Base-by-base conservation (phyloP, 2,113 vertebrate species). In the Pteruthius melanotis region DNA sequence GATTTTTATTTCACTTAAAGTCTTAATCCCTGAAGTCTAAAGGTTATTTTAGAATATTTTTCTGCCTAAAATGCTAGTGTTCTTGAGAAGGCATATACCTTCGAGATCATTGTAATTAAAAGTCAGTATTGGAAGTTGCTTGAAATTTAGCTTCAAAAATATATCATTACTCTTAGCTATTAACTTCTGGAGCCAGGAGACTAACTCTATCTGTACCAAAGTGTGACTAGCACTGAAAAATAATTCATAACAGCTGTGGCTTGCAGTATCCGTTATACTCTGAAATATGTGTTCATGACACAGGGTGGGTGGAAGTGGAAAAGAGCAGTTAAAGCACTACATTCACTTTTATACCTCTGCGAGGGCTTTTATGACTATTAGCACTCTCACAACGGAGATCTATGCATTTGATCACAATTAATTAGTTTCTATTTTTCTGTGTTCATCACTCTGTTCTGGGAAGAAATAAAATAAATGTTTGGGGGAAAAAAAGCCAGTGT, bases 191-290 rank as follows among this genome's bases (percentile, higher is more conserved):
- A 94, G 75, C 52, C 87, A 66, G 59, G 15, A 91, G 33, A 59
- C n/a, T 90, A 54, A 37, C 63, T 53, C 49, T 83, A 21, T 85
- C 59, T 80, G 31, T 60, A 90, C 47, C 52, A 80, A 95, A 90
- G 83, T 74, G 60, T 90, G 79, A 86, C 85, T 88, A 83, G n/a
- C 27, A 37, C 30, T 78, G 72, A 66, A 93, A 92, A 92, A 83
- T 96, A 92, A 97, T 94, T 90, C 16, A 17, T 90, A 95, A 86
- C 86, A 95, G 85, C 56, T 97, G 94, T 81, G 91, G 27, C 35
- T 93, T 92, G 44, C 52, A 90, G 68, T 90, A 83, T 81, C 72
- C 5, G 0, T 87, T 90, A 37, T 57, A 39, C 44, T 93, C 65
- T 42, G 72, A 92, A 94, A 92, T 81, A 54, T 30, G 66, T 52